Evolutionary conservation across 2,888 invertebrate genomes (phyloP).

Genomic region (Helobdella robusta): DNA sequence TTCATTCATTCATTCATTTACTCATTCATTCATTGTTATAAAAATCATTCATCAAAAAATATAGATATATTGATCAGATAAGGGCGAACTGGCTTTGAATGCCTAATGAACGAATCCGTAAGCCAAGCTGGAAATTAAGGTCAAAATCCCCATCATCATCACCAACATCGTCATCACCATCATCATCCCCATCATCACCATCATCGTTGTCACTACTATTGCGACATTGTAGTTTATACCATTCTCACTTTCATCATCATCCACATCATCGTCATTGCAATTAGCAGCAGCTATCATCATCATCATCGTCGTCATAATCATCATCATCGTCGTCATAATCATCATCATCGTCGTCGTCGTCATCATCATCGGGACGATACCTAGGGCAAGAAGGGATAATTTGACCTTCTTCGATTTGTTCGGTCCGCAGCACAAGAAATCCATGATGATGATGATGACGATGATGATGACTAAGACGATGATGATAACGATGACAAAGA

Average conservation of each 20-base stretch:
- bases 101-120: too few relatives aligned
- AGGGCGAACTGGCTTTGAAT: too few relatives aligned
- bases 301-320: background rate
- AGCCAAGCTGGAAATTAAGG: too few relatives aligned
- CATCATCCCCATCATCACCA: background rate
- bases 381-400: background rate
- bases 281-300: background rate
- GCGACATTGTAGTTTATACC: background rate
- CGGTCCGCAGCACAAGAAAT: slow-evolving; percentile 25
- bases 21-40: too few relatives aligned
- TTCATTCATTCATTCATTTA: too few relatives aligned
- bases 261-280: background rate
- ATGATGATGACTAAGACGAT: slow-evolving; percentile 14
- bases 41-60: too few relatives aligned
- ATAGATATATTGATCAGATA: too few relatives aligned
- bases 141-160: background rate
- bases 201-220: background rate
- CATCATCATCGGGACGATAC: background rate
- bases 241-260: background rate
- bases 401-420: slow-evolving; percentile 25
- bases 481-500: background rate
- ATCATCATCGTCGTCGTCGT: background rate
- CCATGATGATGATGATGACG: slow-evolving; percentile 17
- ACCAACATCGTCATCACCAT: background rate
- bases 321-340: background rate